These are phyloP conservation scores for Tiliacea aurago DNA, from an alignment of 2,888 invertebrate species.

Conservation along the genomic window DNA sequence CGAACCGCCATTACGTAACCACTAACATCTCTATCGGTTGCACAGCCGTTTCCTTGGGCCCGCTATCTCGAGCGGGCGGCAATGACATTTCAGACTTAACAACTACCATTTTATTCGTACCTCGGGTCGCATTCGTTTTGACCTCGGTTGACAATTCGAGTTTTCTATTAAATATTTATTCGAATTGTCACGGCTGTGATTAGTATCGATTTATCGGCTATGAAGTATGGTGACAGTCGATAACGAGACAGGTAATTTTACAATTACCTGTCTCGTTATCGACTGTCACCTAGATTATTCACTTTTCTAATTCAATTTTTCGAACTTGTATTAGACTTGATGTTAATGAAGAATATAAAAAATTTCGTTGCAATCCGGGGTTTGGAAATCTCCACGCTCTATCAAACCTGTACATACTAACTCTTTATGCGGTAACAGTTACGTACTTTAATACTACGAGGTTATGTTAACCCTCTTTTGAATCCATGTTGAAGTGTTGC, in stretches of 20 bases:
- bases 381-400: background rate
- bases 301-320: too few relatives aligned
- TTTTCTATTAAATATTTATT: slow-evolving; percentile 62
- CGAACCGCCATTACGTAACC: slow-evolving; percentile 81
- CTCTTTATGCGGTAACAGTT: background rate
- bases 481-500: background rate
- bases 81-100: slow-evolving; percentile 73
- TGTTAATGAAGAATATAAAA: slow-evolving; percentile 7
- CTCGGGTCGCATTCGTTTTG: slow-evolving; percentile 54
- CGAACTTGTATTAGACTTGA: slow-evolving; percentile 19
- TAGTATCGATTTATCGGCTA: slow-evolving; percentile 35
- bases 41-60: slow-evolving; percentile 65
- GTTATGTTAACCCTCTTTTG: background rate
- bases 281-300: too few relatives aligned
- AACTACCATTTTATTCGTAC: slow-evolving; percentile 49
- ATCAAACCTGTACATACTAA: background rate
- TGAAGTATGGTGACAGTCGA: slow-evolving; percentile 28
- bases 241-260: slow-evolving; percentile 37
- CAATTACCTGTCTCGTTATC: too few relatives aligned
- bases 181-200: slow-evolving; percentile 42
- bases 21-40: slow-evolving; percentile 79
- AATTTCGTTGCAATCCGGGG: background rate
- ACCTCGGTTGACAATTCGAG: slow-evolving; percentile 66
- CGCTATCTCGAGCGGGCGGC: slow-evolving; percentile 61
- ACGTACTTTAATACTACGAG: background rate